Base-by-base conservation (phyloP, 2,888 invertebrate species). In the Liopterus haemorrhoidalis region DNA sequence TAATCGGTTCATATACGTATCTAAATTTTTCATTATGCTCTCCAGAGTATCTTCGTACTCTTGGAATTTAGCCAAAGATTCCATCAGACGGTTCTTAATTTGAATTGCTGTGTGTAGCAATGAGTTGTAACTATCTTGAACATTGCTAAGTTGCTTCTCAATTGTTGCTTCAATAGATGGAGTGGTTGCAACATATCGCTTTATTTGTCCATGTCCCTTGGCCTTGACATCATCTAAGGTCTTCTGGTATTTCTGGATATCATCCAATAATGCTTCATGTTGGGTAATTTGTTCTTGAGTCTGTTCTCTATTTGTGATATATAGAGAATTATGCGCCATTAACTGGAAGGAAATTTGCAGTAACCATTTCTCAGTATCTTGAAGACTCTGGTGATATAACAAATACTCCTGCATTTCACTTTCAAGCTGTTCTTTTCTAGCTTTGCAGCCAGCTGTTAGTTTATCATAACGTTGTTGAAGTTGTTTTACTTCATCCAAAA, bases 281-380 rank as follows among this genome's bases (percentile, higher is more conserved):
- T 91, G 89, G n/a, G 83, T 82, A 25, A 94, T 77, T 67, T 94
- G 93, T 52, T 91, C 86, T 58, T 87, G 79, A 0, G 93, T 93
- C 65, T 95, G 92, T 56, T 91, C 87, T 45, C 90, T 79, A 59
- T 89, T 92, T 4, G 87, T 85, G 49, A 94, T 93, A 62, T 92
- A 92, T 14, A 94, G 71, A 0, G 93, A 91, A 65, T 95, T 95
- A 62, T 94, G 93, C 0, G 92, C 89, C 93, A 95, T 94, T 0
- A 95, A 73, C 61, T 91, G 89, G 79, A 94, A 93, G 1, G 93
- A 93, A 39, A 91, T 87, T 68, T 94, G 93, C 16, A 95, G 68
- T 33, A 95, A 70, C 95, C 95, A 96, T 64, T 94, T 94, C 65
- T 95, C 95, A 0, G 87, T 88, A 57, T 94, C 93, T 70, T 95